These are phyloP conservation scores for Aulostomus chinensis DNA, from an alignment of 2,797 vertebrate species.

Conservation along the genomic window DNA sequence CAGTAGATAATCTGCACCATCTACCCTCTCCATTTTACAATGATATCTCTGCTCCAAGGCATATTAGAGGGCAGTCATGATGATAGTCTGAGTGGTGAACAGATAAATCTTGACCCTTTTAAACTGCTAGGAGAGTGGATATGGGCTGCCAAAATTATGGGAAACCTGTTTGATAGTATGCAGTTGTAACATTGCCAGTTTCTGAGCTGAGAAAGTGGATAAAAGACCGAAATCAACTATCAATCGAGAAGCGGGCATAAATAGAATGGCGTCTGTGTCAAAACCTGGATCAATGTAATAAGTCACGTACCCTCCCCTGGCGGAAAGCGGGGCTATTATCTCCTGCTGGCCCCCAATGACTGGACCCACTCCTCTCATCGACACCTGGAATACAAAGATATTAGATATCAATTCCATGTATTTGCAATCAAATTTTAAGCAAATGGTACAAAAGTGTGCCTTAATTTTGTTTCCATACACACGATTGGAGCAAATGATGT, in stretches of 20 bases:
- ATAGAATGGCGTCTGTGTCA: too few species aligned
- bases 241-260: too few species aligned
- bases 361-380: slow-evolving; percentile 87
- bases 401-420: slow-evolving; percentile 37
- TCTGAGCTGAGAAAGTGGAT: too few species aligned
- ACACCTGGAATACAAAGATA: slow-evolving; percentile 79
- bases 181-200: too few species aligned
- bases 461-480: too few species aligned
- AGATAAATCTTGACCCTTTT: neutral
- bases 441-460: too few species aligned
- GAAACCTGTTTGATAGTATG: neutral
- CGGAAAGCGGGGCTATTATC: slow-evolving; percentile 89
- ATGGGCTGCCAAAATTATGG: neutral
- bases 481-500: too few species aligned
- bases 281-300: neutral
- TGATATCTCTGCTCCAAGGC: too few species aligned
- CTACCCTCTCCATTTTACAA: too few species aligned
- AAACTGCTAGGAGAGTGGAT: neutral
- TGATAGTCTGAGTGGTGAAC: neutral
- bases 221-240: neutral
- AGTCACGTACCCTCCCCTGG: slow-evolving; percentile 86
- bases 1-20: too few species aligned
- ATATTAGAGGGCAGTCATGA: too few species aligned
- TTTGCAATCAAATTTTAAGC: too few species aligned
- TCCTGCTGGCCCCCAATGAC: slow-evolving; percentile 88